phyloP scores from a whole-genome alignment of 2,113 vertebrate genomes.

The Cottus gobio region DNA sequence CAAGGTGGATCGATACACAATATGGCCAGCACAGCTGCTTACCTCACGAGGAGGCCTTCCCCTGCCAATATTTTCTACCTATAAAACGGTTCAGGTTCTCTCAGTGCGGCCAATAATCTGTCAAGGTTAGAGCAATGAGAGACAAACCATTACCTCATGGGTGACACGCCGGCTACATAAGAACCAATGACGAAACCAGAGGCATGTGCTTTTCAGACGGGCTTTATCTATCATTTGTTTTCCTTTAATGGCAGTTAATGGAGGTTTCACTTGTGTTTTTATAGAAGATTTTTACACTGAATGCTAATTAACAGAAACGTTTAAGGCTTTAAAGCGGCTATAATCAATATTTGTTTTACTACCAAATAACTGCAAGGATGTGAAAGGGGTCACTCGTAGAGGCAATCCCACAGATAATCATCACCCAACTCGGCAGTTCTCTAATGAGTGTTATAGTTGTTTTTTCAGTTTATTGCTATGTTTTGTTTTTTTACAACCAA shows the following conservation, averaged over 20 bases:
- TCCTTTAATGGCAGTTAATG: not conserved
- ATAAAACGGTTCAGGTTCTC: conserved; percentile 75
- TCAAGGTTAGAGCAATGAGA: conserved; percentile 75
- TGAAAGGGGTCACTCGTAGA: not conserved
- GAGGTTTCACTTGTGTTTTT: not conserved
- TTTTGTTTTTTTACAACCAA: conserved; percentile 4
- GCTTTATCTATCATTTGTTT: conserved; percentile 12
- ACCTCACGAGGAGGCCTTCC: conserved; percentile 77
- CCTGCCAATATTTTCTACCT: conserved; percentile 85
- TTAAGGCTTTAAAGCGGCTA: not conserved
- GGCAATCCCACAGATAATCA: not conserved
- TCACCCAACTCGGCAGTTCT: rapidly evolving
- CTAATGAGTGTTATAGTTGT: not conserved
- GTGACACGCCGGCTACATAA: conserved; percentile 40
- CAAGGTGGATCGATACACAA: conserved; percentile 87
- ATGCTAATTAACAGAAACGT: not conserved
- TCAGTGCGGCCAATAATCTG: conserved; percentile 81
- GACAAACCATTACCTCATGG: conserved; percentile 68
- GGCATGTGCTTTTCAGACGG: conserved; percentile 4
- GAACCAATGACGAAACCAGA: conserved; percentile 27
- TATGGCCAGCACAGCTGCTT: conserved; percentile 88
- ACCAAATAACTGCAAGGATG: not conserved
- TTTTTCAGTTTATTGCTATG: conserved; percentile 1
- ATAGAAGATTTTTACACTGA: not conserved
- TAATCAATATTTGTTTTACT: conserved; percentile 5